Evolutionary conservation across 2,113 vertebrate genomes (phyloP).

Genomic region (Leucoraja erinaceus): DNA sequence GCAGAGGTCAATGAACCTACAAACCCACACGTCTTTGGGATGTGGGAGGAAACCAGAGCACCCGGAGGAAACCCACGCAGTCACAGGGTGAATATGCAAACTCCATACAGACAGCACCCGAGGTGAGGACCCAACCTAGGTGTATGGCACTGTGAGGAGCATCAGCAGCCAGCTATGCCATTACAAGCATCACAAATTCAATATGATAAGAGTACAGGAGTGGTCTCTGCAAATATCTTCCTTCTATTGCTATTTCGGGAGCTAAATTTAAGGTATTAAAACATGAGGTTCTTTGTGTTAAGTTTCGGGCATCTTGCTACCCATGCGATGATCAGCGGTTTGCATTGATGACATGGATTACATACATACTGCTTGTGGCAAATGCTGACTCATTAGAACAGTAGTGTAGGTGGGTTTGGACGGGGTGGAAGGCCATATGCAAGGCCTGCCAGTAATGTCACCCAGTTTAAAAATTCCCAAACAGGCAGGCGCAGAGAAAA

Average conservation of each 20-base stretch:
- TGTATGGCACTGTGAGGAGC: too few species aligned
- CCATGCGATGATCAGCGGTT: background rate
- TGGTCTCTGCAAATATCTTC: background rate
- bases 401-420: background rate
- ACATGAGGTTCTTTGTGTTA: background rate
- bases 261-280: background rate
- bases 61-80: too few species aligned
- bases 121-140: too few species aligned
- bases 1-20: too few species aligned
- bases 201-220: background rate
- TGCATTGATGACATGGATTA: background rate
- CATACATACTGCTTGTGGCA: background rate
- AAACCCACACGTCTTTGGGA: too few species aligned
- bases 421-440: background rate
- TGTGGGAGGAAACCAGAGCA: too few species aligned
- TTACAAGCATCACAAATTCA: too few species aligned
- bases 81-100: too few species aligned
- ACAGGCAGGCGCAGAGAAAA: background rate
- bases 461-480: constrained; percentile 18
- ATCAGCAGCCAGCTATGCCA: too few species aligned
- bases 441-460: constrained; percentile 28
- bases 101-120: too few species aligned
- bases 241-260: background rate
- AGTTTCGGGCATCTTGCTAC: background rate
- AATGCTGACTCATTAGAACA: constrained; percentile 17